Evolutionary conservation across 2,797 vertebrate species (phyloP), one percentile per base, ranked within the genome.

Genomic region (Gallinago stenura): DNA sequence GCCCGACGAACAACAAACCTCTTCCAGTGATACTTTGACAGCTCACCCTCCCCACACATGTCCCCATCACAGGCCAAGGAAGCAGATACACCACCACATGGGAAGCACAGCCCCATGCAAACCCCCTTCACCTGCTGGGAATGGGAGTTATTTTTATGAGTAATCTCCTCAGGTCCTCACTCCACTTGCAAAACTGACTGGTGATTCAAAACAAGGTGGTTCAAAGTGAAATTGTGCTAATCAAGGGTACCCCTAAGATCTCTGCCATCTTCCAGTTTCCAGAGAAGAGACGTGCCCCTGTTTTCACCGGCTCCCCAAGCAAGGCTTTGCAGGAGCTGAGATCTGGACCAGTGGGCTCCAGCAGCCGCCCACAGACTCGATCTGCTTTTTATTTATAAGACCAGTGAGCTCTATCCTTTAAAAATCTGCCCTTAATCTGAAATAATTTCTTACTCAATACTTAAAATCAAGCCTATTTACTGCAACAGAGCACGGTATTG

Each of bases 381-480:
- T 33, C 30, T 30, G 20, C 30, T 62, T 33, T 58, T 53, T 80
- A 45, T 37, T 39, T 28, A 9, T 28, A 68, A 83, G 12, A 37
- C 35, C 54, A 33, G 30, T 1, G 5, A 0, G 0, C 17, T 51
- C 60, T 7, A 33, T 5, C 15, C 68, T 65, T 77, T 81, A 46
- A 87, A 87, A 71, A 94, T 3, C 16, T n/a, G 53, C 6, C 53
- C 39, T 82, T 86, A 50, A 73, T 60, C 43, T 48, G 45, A 91
- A 93, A 79, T 12, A 87, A 81, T 83, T 58, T 77, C 43, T 93
- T 35, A 73, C 43, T 76, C 70, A 69, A 20, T 78, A 68, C 37
- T 81, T 83, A 83, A 94, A 90, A 89, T 51, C 89, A 83, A 85
- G 69, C 43, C 77, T 75, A 50, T 83, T 95, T 93, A 87, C 58